Conservation (phyloP, 2,888 invertebrate species). For the Drosophila ezoana region DNA sequence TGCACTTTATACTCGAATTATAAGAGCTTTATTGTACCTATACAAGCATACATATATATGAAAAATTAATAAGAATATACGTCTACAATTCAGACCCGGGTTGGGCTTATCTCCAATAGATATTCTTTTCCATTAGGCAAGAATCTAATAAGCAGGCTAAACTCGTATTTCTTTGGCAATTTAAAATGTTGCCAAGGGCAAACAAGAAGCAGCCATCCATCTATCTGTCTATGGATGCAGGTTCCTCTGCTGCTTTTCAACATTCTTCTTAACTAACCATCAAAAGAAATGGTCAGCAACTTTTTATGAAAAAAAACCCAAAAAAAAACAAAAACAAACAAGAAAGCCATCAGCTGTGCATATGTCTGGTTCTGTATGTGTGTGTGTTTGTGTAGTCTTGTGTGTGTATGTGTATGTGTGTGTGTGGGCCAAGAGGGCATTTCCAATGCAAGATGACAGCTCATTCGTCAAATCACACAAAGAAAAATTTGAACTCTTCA, state of each 20-base stretch:
- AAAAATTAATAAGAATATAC: no score
- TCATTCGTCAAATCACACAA: conserved; percentile 82
- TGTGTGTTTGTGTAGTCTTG: conserved; percentile 11
- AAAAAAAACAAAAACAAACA: conserved; percentile 59
- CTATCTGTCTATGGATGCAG: conserved; percentile 14
- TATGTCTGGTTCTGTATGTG: conserved; percentile 7
- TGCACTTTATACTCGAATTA: no score
- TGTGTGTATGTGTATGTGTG: conserved; percentile 23
- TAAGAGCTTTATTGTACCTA: no score
- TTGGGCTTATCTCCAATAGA: neutral
- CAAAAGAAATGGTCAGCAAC: conserved; percentile 73
- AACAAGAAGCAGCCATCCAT: conserved; percentile 21
- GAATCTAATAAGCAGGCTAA: conserved; percentile 13
- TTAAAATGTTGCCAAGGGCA: conserved; percentile 36
- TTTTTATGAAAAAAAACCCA: conserved; percentile 54
- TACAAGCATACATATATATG: no score
- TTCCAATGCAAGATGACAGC: conserved; percentile 81
- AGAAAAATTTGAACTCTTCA: conserved; percentile 83
- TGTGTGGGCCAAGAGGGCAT: conserved; percentile 44
- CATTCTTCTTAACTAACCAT: conserved; percentile 59
- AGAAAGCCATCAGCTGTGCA: conserved; percentile 61
- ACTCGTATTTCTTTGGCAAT: conserved; percentile 39
- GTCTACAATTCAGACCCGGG: no score
- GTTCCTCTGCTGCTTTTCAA: conserved; percentile 46
- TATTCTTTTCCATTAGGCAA: neutral